phyloP scores from a whole-genome alignment of 2,888 invertebrate genomes.

The Pachydiplax longipennis region DNA sequence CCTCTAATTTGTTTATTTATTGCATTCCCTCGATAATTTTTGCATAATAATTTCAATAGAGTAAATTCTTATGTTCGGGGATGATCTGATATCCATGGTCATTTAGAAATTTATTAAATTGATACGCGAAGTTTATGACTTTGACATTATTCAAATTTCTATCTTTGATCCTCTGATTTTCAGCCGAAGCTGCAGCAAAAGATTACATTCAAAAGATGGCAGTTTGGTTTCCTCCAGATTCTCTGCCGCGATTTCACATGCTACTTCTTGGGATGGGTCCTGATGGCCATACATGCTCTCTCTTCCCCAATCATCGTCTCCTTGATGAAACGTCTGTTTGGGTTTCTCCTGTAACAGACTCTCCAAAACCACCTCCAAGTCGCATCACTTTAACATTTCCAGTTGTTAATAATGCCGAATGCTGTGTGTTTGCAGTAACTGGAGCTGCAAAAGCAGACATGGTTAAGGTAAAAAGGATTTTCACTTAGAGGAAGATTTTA shows the following conservation, averaged over 20 bases:
- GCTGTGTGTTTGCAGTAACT: constrained; percentile 83
- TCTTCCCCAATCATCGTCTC: constrained; percentile 85
- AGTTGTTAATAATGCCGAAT: constrained; percentile 84
- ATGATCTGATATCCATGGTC: too few species aligned
- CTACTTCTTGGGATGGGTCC: constrained; percentile 95
- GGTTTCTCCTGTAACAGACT: constrained; percentile 87
- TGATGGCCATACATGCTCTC: constrained; percentile 97
- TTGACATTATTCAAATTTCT: too few species aligned
- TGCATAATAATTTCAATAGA: too few species aligned
- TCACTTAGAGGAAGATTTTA: too few species aligned
- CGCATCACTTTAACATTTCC: constrained; percentile 92
- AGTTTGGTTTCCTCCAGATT: constrained; percentile 67
- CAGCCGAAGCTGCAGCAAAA: constrained; percentile 78
- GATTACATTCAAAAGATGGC: constrained; percentile 76
- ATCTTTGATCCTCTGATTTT: constrained; percentile 43
- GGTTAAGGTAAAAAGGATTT: constrained; percentile 70
- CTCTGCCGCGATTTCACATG: constrained; percentile 80
- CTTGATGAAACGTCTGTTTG: constrained; percentile 70
- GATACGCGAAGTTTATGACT: too few species aligned
- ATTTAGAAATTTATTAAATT: too few species aligned
- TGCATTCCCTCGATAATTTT: too few species aligned
- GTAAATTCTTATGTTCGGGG: too few species aligned
- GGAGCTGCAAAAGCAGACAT: constrained; percentile 90
- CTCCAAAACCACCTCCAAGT: constrained; percentile 93
- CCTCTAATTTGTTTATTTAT: too few species aligned